These are phyloP conservation scores for Digitonthophagus gazella DNA, from an alignment of 2,888 invertebrate genomes.

Conservation along the genomic window DNA sequence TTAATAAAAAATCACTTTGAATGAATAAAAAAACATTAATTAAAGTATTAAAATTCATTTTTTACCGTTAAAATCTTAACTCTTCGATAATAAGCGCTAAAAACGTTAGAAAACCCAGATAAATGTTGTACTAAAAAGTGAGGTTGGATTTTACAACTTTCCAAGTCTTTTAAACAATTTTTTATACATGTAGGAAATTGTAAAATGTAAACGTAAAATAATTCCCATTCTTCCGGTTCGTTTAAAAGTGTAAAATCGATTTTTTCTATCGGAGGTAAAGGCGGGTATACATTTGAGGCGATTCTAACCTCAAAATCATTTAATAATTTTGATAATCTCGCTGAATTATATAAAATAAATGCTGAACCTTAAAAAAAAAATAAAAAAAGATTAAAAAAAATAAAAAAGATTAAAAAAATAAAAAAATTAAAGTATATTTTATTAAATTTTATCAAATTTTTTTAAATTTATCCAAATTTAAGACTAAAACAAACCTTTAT, in stretches of 20 bases:
- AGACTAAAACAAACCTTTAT: slow-evolving; percentile 61
- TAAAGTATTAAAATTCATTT: slow-evolving; percentile 26
- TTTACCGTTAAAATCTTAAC: slow-evolving; percentile 69
- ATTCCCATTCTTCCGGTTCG: slow-evolving; percentile 77
- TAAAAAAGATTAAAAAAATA: slow-evolving; percentile 18
- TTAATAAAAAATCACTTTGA: slow-evolving; percentile 6
- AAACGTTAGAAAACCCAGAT: slow-evolving; percentile 60
- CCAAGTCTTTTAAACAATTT: slow-evolving; percentile 54
- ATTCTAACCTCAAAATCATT: slow-evolving; percentile 63
- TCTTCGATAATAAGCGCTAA: slow-evolving; percentile 74
- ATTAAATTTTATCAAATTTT: background rate
- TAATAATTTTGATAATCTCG: slow-evolving; percentile 66
- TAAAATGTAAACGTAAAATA: slow-evolving; percentile 67
- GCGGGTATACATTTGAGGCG: slow-evolving; percentile 56
- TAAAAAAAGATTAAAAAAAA: slow-evolving; percentile 14
- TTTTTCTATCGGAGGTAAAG: slow-evolving; percentile 58
- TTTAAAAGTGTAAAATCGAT: slow-evolving; percentile 63
- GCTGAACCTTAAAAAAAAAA: slow-evolving; percentile 58
- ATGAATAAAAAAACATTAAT: too few relatives aligned
- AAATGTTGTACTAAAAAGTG: slow-evolving; percentile 67
- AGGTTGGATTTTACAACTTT: slow-evolving; percentile 57
- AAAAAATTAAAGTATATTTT: background rate
- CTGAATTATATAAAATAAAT: slow-evolving; percentile 77
- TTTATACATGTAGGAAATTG: slow-evolving; percentile 63
- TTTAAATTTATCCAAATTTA: too few relatives aligned